phyloP scores from a whole-genome alignment of 2,797 vertebrate genomes.

The Cossypha dichroa region DNA sequence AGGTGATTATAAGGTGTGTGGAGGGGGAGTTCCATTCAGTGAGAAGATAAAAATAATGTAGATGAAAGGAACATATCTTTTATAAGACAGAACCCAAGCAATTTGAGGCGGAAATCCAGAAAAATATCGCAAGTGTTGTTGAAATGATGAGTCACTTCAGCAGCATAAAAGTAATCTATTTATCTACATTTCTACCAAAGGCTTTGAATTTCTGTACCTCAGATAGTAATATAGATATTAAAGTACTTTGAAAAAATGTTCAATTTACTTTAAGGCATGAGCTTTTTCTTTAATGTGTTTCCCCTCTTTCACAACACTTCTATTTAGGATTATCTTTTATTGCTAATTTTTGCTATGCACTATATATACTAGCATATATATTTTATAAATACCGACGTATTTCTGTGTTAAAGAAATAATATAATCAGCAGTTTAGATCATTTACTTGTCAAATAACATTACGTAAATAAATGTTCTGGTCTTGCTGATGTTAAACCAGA shows the following conservation, averaged over 20 bases:
- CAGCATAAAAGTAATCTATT: conserved; percentile 42
- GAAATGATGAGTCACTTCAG: conserved; percentile 38
- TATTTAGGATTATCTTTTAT: not conserved
- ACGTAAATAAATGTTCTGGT: not conserved
- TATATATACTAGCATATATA: not conserved
- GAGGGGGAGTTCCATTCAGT: not conserved
- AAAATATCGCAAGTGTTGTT: not conserved
- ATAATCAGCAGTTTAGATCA: not conserved
- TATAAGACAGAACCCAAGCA: conserved; percentile 22
- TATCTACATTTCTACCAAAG: conserved; percentile 41
- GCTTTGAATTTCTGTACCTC: conserved; percentile 42
- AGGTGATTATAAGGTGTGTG: conserved; percentile 21
- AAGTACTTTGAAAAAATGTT: conserved; percentile 13
- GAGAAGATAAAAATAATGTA: conserved; percentile 55
- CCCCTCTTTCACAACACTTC: not conserved
- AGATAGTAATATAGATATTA: not conserved
- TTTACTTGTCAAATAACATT: not conserved
- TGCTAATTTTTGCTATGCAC: not conserved
- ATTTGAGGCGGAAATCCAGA: conserved; percentile 29
- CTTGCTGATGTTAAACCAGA: not conserved
- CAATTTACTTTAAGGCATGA: conserved; percentile 12
- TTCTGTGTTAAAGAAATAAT: not conserved
- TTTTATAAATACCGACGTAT: not conserved
- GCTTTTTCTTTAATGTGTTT: not conserved
- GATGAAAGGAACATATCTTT: conserved; percentile 41